A percentile compares a stretch with the other conserved stretches of the same genome.
phyloP scores from a whole-genome alignment of 2,113 vertebrate genomes.

The Vidua chalybeata region DNA sequence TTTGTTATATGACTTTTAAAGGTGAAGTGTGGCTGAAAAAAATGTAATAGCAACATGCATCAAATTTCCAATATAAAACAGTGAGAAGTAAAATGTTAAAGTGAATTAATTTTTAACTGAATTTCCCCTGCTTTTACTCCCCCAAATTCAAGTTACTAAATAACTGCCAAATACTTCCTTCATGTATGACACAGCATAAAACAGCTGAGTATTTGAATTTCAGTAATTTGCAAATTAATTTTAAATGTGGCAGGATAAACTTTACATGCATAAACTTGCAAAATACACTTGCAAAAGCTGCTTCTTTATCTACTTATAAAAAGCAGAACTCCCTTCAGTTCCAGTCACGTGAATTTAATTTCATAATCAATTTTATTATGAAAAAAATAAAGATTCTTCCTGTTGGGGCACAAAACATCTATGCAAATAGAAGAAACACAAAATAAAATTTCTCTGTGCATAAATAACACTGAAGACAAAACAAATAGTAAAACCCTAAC shows the following conservation, averaged over 20 bases:
- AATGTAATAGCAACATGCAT: not conserved
- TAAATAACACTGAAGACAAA: not conserved
- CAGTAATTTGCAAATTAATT: constrained; percentile 23
- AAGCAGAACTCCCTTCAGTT: constrained; percentile 3
- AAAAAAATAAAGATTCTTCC: not conserved
- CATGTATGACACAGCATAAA: constrained; percentile 20
- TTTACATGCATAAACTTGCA: not conserved
- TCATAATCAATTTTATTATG: not conserved
- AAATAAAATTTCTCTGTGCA: not conserved
- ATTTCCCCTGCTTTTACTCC: not conserved
- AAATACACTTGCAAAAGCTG: not conserved
- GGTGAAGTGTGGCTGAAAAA: not conserved
- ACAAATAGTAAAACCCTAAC: not conserved
- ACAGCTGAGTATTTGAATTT: not conserved
- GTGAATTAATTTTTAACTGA: not conserved
- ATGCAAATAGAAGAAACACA: not conserved
- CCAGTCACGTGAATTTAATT: not conserved
- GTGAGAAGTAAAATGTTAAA: not conserved
- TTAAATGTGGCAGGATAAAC: constrained; percentile 5
- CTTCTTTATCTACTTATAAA: not conserved
- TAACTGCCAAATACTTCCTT: not conserved
- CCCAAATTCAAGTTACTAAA: not conserved
- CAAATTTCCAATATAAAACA: not conserved
- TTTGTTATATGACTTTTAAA: not conserved
- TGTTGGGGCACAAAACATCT: not conserved